Evolutionary conservation across 2,888 invertebrate species (phyloP).

Genomic region (Heteromurus nitidus): DNA sequence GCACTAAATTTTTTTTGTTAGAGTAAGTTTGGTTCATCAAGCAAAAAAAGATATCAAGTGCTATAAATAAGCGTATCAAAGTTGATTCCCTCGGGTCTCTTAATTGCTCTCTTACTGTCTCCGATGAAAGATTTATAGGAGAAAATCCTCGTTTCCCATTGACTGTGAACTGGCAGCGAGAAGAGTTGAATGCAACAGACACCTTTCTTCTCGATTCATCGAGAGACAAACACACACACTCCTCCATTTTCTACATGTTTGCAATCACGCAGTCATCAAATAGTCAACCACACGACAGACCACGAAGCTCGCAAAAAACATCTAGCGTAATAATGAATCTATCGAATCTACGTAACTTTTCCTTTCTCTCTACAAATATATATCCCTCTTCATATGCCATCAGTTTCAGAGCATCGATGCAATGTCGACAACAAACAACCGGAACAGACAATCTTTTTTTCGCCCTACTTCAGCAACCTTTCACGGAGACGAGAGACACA

Average conservation of each 20-base stretch:
- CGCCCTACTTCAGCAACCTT: conserved; percentile 11
- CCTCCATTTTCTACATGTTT: too few relatives aligned
- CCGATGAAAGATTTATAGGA: conserved; percentile 58
- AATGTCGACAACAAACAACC: conserved; percentile 4
- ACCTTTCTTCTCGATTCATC: conserved; percentile 33
- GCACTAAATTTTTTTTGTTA: too few relatives aligned
- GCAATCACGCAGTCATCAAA: too few relatives aligned
- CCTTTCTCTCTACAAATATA: neutral
- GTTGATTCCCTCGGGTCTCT: conserved; percentile 57
- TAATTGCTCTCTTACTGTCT: conserved; percentile 64
- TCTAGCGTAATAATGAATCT: conserved; percentile 22
- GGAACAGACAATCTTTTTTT: conserved; percentile 1
- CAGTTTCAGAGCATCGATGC: neutral
- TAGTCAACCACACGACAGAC: conserved; percentile 1
- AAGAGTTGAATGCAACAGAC: conserved; percentile 2
- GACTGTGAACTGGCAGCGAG: conserved; percentile 23
- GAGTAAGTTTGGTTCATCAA: too few relatives aligned
- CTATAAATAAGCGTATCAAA: conserved; percentile 54
- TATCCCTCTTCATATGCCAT: neutral
- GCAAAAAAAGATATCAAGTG: neutral
- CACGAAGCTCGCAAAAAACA: neutral
- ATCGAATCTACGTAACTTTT: neutral
- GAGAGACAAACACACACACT: neutral
- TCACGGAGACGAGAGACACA: neutral
- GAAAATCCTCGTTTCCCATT: conserved; percentile 40